Conservation (phyloP, 2,113 vertebrate species). For the Piprites chloris region DNA sequence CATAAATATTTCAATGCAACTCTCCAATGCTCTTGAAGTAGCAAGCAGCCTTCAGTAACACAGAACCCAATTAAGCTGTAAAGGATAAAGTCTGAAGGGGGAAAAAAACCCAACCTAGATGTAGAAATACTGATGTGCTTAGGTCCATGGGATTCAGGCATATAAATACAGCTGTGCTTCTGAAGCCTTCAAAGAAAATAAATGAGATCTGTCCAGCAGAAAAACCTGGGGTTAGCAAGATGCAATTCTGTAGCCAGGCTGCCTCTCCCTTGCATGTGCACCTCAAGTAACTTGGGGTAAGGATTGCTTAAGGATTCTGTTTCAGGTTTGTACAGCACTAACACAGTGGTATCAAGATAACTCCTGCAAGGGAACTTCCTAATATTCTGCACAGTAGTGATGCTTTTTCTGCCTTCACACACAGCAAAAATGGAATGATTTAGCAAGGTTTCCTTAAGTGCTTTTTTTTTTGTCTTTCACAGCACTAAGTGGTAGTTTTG, state of each 20-base stretch:
- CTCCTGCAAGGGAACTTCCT: background rate
- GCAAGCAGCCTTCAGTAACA: conserved; percentile 8
- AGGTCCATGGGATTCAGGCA: background rate
- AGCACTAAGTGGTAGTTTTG: background rate
- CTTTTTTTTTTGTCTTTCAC: background rate
- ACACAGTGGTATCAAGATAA: no score
- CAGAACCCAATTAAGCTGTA: conserved; percentile 47
- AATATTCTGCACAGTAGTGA: background rate
- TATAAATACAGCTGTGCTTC: background rate
- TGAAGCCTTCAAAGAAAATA: background rate
- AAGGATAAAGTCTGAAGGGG: background rate
- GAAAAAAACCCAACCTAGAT: background rate
- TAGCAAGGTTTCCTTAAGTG: background rate
- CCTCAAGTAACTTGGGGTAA: background rate
- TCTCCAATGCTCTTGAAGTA: conserved; percentile 34
- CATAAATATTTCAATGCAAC: conserved; percentile 72
- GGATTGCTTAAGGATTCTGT: background rate
- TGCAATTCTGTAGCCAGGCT: background rate
- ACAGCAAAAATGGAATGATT: background rate
- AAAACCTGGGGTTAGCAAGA: background rate
- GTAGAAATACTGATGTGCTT: background rate
- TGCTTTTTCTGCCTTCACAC: background rate
- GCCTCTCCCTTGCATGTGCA: background rate
- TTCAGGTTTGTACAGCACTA: background rate
- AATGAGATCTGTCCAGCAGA: background rate